These are phyloP conservation scores for Malurus elegans DNA, from an alignment of 2,113 vertebrate genomes.

Conservation along the genomic window DNA sequence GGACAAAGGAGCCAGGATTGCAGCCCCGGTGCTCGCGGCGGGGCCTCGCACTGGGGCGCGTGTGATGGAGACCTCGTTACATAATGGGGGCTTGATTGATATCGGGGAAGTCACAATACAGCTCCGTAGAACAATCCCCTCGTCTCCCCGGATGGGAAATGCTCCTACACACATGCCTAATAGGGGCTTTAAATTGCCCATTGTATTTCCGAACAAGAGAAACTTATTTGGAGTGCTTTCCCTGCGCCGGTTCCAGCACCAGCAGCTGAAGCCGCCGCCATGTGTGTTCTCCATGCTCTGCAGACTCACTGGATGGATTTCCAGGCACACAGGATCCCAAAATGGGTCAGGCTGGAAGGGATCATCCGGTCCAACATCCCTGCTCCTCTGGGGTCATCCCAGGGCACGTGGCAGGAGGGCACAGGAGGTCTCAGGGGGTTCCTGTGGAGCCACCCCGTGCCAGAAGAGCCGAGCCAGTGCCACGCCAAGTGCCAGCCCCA, in stretches of 20 bases:
- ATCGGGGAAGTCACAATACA: constrained; percentile 6
- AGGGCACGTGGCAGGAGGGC: rapidly evolving
- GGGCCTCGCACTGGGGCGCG: background rate
- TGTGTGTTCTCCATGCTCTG: background rate
- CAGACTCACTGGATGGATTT: background rate
- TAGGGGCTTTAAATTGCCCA: constrained; percentile 41
- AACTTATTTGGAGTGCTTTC: constrained; percentile 41
- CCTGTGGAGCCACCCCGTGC: rapidly evolving
- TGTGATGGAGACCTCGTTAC: background rate
- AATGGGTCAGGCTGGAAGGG: background rate
- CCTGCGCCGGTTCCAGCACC: background rate
- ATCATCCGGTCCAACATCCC: background rate
- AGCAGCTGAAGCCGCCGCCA: background rate
- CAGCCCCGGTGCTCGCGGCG: background rate
- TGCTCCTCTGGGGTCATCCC: background rate
- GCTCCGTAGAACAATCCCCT: background rate
- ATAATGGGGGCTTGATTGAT: constrained; percentile 62
- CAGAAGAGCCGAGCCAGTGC: background rate
- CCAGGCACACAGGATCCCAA: background rate
- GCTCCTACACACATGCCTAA: constrained; percentile 38
- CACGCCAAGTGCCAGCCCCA: background rate
- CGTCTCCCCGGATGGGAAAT: constrained; percentile 27
- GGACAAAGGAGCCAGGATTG: constrained; percentile 53
- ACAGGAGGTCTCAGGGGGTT: background rate
- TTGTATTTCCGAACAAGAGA: constrained; percentile 62